Conservation (phyloP, 1,140 invertebrate genomes). For the Drosophila trapezifrons region DNA sequence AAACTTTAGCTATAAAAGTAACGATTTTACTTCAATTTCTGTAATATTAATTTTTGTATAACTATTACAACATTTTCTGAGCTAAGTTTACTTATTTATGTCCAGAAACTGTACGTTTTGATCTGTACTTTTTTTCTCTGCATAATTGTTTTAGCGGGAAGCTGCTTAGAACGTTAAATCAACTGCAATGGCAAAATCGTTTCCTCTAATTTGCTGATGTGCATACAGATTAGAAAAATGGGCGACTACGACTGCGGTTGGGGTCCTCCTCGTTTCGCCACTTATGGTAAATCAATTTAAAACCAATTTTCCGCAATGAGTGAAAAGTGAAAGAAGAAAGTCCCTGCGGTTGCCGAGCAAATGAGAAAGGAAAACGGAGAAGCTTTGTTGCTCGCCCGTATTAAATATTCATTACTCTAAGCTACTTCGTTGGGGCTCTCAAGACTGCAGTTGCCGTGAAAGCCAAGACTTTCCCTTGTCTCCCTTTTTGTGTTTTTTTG, state of each 20-base stretch:
- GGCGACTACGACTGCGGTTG: slow-evolving; percentile 27
- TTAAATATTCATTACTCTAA: slow-evolving; percentile 81
- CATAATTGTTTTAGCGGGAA: not conserved
- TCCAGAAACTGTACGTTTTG: fast-evolving
- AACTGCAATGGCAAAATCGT: slow-evolving; percentile 66
- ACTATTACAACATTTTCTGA: too few species aligned
- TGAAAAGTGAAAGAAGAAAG: slow-evolving; percentile 43
- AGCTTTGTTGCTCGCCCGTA: slow-evolving; percentile 54
- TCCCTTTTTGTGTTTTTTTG: slow-evolving; percentile 6
- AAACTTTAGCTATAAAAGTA: too few species aligned
- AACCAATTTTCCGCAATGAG: slow-evolving; percentile 74
- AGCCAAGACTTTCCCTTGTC: slow-evolving; percentile 6
- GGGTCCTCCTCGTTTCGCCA: slow-evolving; percentile 13
- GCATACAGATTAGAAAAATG: slow-evolving; percentile 67
- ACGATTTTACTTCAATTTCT: too few species aligned
- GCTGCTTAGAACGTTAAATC: slow-evolving; percentile 56
- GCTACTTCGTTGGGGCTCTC: slow-evolving; percentile 52
- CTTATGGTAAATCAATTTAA: slow-evolving; percentile 83
- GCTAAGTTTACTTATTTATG: not conserved
- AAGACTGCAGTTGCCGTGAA: slow-evolving; percentile 41
- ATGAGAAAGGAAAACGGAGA: slow-evolving; percentile 55
- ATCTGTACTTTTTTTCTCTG: not conserved
- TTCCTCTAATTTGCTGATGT: slow-evolving; percentile 73
- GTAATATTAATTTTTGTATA: too few species aligned
- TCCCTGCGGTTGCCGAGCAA: slow-evolving; percentile 61